phyloP scores from a whole-genome alignment of 2,113 vertebrate genomes.

The Apteryx mantelli region DNA sequence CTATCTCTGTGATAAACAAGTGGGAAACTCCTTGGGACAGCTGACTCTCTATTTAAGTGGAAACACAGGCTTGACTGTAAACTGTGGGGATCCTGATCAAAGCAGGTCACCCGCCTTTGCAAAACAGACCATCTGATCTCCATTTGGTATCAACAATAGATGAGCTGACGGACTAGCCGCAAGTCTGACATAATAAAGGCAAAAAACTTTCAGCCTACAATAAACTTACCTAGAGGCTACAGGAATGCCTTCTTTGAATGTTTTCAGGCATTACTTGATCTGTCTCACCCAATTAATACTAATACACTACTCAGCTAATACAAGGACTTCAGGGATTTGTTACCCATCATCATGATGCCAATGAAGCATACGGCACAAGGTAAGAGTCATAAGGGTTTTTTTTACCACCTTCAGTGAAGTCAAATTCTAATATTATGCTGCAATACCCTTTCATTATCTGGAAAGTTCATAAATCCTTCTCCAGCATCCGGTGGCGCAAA shows the following conservation, averaged over 20 bases:
- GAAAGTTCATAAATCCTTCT: conserved; percentile 39
- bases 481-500: not conserved
- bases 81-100: conserved; percentile 50
- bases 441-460: not conserved
- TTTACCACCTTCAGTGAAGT: not conserved
- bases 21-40: conserved; percentile 17
- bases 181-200: conserved; percentile 13
- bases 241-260: not conserved
- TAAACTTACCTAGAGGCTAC: conserved; percentile 12
- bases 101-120: conserved; percentile 14
- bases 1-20: conserved; percentile 22
- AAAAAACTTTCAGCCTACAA: conserved; percentile 30
- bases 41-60: conserved; percentile 6
- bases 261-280: not conserved
- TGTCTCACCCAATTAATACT: conserved; percentile 54
- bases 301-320: not conserved
- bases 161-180: not conserved
- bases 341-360: not conserved
- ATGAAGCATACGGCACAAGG: not conserved
- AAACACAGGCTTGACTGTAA: conserved; percentile 10
- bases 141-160: conserved; percentile 20
- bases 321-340: not conserved
- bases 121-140: conserved; percentile 47
- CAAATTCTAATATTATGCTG: not conserved
- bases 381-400: not conserved